These are phyloP conservation scores for Galbula dea DNA, from an alignment of 2,113 vertebrate genomes.

Conservation along the genomic window DNA sequence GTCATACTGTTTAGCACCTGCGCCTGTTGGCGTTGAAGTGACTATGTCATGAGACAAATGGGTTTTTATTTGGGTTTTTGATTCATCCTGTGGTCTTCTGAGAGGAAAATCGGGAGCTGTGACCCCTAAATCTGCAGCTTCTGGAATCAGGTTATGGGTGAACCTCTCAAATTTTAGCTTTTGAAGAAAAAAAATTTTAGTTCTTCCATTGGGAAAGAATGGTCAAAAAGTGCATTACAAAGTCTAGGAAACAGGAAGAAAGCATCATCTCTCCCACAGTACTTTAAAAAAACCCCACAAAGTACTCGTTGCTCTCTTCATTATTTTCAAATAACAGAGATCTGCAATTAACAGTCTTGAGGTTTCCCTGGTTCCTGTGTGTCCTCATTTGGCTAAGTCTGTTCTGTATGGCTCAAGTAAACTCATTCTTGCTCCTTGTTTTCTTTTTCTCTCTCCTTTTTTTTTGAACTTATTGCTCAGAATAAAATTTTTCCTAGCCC, in stretches of 20 bases:
- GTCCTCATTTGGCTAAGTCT: not conserved
- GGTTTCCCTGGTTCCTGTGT: not conserved
- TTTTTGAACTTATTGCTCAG: not conserved
- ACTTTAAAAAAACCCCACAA: not conserved
- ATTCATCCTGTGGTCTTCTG: not conserved
- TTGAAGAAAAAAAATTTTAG: not conserved
- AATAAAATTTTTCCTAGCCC: constrained; percentile 42
- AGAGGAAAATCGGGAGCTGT: not conserved
- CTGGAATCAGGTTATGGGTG: not conserved
- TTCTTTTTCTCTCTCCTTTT: fast-evolving
- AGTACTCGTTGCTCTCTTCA: not conserved
- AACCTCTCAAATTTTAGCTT: not conserved
- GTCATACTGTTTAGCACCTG: not conserved
- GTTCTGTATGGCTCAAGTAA: not conserved
- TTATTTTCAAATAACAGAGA: not conserved
- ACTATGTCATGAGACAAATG: fast-evolving
- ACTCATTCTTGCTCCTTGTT: not conserved
- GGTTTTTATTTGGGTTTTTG: not conserved
- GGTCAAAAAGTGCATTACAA: not conserved
- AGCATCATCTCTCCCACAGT: not conserved
- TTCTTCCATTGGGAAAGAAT: not conserved
- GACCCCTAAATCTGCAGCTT: not conserved
- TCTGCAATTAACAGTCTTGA: not conserved
- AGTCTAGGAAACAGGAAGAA: not conserved
- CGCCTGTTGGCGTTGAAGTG: not conserved